Base-by-base conservation (phyloP, 1,140 invertebrate species). In the Drosophila novamexicana region DNA sequence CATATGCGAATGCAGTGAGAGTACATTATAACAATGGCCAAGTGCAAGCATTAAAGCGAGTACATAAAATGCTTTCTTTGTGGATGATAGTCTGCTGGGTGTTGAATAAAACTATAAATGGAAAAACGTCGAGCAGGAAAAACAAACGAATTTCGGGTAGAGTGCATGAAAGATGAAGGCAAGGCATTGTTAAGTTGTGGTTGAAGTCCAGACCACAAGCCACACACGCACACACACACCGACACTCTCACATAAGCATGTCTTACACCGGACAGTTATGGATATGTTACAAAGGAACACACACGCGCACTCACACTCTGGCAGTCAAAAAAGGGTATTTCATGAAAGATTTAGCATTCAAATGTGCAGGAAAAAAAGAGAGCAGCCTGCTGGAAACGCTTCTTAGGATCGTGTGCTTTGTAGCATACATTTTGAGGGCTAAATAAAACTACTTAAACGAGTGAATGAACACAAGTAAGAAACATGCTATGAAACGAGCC, bases 311-410 rank as follows among this genome's bases (percentile, higher is more conserved):
- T 64, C 50, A 72, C 40, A 61, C 36, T 62, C 53, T 50, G 62
- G 56, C 66, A 64, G 58, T 29, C 56, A 56, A 62, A 63, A 39
- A 45, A 56, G 61, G 57, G 67, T 54, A 89, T 89, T 89, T 89
- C 84, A 89, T 89, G 77, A 84, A 88, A 89, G 84, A 89, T 89
- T 89, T 89, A 90, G 81, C 84, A 89, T 89, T 84, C 84, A 90
- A 89, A 89, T 89, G 84, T 84, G 84, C 84, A 75, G 68, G 70
- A 68, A 32, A 42, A 57, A 7, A 50, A 42, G 65, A 71, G 49
- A 53, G 59, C 10, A 16, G 22, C 16, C 16, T n/a, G 54, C 3
- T n/a, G 47, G 45, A 66, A 67, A 75, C 62, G 44, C 56, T 36
- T n/a, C 56, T 52, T 42, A 47, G 29, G 12, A 34, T 36, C 22